Evolutionary conservation across 2,113 vertebrate genomes (phyloP).

Genomic region (Agelaius phoeniceus): DNA sequence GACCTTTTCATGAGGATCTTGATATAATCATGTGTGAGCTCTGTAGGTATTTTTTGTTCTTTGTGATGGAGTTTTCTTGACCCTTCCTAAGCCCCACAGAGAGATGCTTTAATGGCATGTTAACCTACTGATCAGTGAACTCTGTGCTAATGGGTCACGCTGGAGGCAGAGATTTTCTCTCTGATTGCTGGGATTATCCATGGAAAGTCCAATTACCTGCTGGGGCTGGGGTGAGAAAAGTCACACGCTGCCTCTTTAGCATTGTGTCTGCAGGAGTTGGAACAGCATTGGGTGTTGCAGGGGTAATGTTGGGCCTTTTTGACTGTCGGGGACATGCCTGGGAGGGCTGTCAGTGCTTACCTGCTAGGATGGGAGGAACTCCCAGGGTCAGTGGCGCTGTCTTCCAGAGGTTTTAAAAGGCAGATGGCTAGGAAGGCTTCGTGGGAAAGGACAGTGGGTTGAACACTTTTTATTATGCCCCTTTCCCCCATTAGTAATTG

Average conservation of each 20-base stretch:
- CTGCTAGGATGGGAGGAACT: not conserved
- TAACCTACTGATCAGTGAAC: conserved; percentile 54
- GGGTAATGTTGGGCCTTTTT: not conserved
- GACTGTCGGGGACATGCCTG: not conserved
- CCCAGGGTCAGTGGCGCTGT: not conserved
- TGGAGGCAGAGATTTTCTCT: conserved; percentile 43
- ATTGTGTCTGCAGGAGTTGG: not conserved
- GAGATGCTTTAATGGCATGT: conserved; percentile 17
- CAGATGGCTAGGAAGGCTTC: not conserved
- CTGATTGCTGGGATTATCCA: conserved; percentile 55
- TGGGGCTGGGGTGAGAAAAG: conserved; percentile 39
- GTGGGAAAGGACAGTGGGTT: not conserved
- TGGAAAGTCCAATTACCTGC: conserved; percentile 50
- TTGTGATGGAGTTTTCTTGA: conserved; percentile 38
- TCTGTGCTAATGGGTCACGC: conserved; percentile 37
- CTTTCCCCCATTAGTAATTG: not conserved
- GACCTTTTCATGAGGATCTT: not conserved
- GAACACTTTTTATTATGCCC: not conserved
- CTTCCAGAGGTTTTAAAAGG: not conserved
- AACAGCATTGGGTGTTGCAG: not conserved
- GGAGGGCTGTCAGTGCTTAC: not conserved
- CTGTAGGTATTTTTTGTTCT: conserved; percentile 14
- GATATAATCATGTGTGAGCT: not conserved
- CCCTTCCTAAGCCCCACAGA: conserved; percentile 21
- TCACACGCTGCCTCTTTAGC: not conserved